Base-by-base conservation (phyloP, 2,888 invertebrate genomes). In the Drosophila multiciliata region DNA sequence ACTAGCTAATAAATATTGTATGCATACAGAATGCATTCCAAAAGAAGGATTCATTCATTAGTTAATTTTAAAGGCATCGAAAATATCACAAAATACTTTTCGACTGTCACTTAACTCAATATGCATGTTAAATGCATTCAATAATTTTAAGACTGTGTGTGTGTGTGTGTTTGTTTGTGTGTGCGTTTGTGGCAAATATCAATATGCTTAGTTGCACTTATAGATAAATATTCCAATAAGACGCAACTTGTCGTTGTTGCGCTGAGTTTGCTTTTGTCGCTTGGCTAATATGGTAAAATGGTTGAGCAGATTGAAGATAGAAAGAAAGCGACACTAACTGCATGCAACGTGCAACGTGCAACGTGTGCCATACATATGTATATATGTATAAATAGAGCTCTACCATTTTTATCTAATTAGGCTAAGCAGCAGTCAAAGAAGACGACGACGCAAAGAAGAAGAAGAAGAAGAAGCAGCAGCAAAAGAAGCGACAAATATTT, bases 331-430 rank as follows among this genome's bases (percentile, higher is more conserved):
- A 9, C 23, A 23, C 23, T 26, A 12, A 17, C 23, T 54, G 23
- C 36, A 7, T 54, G 52, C 49, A 49, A 57, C 62, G 50, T 71
- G 68, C 69, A 78, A 70, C 64, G 49, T 76, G 80, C 69, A 68
- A 68, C 66, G 29, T 45, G 45, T 23, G 45, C 45, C 45, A 4
- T 17, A 17, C 17, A 9, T 23, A 45, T 12, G n/a, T n/a, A 74
- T 63, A 65, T 64, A 78, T 79, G 5, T 29, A 79, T 59, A 61
- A 67, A 45, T 8, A 80, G 70, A 50, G 66, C 71, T 73, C 70
- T 79, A 67, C 83, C 83, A 84, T 80, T 85, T 88, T 90, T 90
- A 90, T 90, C 89, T 90, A 90, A 90, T 90, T 90, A 90, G 89
- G 91, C 91, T 90, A 90, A 90, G 81, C 88, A 80, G 81, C 75